Percentiles rank a stretch among this genome's conserved stretches.
phyloP scores from a whole-genome alignment of 2,888 invertebrate genomes.

The Eilema griseolum region DNA sequence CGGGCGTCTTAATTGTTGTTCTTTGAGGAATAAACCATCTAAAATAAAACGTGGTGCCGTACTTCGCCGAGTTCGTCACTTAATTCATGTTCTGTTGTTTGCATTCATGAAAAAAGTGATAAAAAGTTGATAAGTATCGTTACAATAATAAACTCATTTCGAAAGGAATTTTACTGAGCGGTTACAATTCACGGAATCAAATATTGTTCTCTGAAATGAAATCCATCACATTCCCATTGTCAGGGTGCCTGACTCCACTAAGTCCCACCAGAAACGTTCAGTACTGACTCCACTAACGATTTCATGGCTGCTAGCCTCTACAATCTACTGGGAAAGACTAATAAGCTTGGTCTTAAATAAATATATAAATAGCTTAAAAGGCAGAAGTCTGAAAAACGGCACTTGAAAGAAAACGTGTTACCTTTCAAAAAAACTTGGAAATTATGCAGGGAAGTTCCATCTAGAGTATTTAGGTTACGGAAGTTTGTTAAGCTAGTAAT shows the following conservation, averaged over 20 bases:
- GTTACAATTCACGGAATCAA: slow-evolving; percentile 43
- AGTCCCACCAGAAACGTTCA: too few relatives aligned
- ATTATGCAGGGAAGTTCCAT: too few relatives aligned
- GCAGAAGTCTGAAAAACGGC: neutral
- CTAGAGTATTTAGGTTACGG: neutral
- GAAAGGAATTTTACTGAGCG: slow-evolving; percentile 71
- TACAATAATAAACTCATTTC: slow-evolving; percentile 70
- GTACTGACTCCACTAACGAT: too few relatives aligned
- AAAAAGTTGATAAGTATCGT: slow-evolving; percentile 66
- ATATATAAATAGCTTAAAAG: neutral
- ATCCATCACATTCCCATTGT: slow-evolving; percentile 28
- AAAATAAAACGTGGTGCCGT: slow-evolving; percentile 46
- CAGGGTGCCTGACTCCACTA: too few relatives aligned
- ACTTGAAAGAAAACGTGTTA: neutral
- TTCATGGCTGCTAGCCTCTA: too few relatives aligned
- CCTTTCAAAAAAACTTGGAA: neutral
- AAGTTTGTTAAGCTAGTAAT: neutral
- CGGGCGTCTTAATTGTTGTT: slow-evolving; percentile 75
- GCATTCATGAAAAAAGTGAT: slow-evolving; percentile 54
- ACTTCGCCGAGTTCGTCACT: slow-evolving; percentile 36
- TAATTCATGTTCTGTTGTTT: slow-evolving; percentile 55
- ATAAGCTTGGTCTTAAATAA: neutral
- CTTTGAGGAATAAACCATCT: slow-evolving; percentile 60
- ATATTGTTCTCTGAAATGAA: slow-evolving; percentile 24
- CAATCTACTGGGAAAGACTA: neutral